Percentiles rank a stretch among this genome's conserved stretches.
Evolutionary conservation across 2,113 vertebrate species (phyloP).

Genomic region (Gadus macrocephalus): DNA sequence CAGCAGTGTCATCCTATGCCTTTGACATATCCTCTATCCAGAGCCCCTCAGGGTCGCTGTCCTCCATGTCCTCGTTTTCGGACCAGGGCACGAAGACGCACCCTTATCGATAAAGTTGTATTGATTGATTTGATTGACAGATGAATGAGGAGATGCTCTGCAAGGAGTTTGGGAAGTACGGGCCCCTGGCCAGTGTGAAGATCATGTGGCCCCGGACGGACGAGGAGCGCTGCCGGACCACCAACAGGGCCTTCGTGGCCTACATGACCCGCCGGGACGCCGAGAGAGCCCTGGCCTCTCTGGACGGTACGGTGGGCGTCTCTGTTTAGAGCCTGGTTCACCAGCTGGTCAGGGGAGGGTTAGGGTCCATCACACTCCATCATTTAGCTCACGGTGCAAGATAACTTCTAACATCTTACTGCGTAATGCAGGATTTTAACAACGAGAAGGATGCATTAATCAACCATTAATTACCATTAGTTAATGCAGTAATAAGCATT

Average conservation of each 20-base stretch:
- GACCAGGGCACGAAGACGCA: too few species aligned
- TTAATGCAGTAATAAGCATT: too few species aligned
- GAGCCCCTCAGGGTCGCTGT: too few species aligned
- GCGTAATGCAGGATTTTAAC: too few species aligned
- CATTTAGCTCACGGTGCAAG: too few species aligned
- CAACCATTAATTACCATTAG: too few species aligned
- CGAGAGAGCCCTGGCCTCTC: slow-evolving; percentile 72
- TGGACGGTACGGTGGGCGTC: slow-evolving; percentile 63
- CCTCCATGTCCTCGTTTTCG: neutral
- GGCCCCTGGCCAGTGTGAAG: slow-evolving; percentile 79
- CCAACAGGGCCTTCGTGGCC: slow-evolving; percentile 78
- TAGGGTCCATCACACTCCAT: too few species aligned
- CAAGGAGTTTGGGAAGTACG: slow-evolving; percentile 80
- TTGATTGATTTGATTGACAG: slow-evolving; percentile 40
- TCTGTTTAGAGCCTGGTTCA: too few species aligned
- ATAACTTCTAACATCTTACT: too few species aligned
- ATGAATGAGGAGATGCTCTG: slow-evolving; percentile 82
- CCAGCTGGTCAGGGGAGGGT: too few species aligned
- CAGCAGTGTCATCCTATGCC: neutral
- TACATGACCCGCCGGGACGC: slow-evolving; percentile 80
- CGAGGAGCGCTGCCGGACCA: slow-evolving; percentile 73
- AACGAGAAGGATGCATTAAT: too few species aligned
- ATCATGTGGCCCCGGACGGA: slow-evolving; percentile 82
- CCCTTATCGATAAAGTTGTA: neutral
- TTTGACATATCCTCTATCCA: too few species aligned